Evolutionary conservation across 2,113 vertebrate genomes (phyloP), one percentile per base, ranked within the genome.

Genomic region (Rutilus rutilus): DNA sequence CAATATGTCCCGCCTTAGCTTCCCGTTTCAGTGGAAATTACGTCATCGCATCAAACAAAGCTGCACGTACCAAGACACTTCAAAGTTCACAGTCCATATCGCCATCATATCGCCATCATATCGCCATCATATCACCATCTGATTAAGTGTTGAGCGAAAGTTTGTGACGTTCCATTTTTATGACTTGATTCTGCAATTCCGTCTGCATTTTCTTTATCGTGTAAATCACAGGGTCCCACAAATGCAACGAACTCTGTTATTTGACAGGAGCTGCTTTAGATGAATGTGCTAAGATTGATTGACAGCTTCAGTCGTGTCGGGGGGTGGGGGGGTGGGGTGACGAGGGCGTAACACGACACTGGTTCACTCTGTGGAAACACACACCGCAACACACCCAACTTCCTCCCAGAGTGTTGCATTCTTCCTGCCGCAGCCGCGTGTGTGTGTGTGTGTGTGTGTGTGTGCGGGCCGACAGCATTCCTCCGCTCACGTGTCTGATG

Each of bases 401-500:
- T 90, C 88, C 91, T 85, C 60, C 85, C 80, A 75, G 83, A 83
- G 85, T 30, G 45, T 54, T 57, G 73, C 82, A 78, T 59, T 73
- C 83, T 83, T 81, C 64, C 57, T 80, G 79, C 71, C 82, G 25
- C 64, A 65, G 80, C 6, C 85, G 45, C 85, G 65, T 89, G 84
- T 86, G 27, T 50, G 78, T 57, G 52, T 78, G 57, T 64, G 42
- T 74, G 79, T 87, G 52, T 78, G 47, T 77, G 81, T 80, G 76
- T 59, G 86, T 75, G 73, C 33, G 2, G 33, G 33, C 3, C 33
- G 33, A 4, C 91, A 83, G 86, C 93, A 94, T 94, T 94, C 91
- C 92, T 93, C 75, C 87, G 73, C 88, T 88, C 90, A 91, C 83
- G 75, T 89, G 87, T 90, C 83, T 82, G 85, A 93, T 90, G 86